Evolutionary conservation across 2,113 vertebrate genomes (phyloP).

Genomic region (Empidonax alnorum): DNA sequence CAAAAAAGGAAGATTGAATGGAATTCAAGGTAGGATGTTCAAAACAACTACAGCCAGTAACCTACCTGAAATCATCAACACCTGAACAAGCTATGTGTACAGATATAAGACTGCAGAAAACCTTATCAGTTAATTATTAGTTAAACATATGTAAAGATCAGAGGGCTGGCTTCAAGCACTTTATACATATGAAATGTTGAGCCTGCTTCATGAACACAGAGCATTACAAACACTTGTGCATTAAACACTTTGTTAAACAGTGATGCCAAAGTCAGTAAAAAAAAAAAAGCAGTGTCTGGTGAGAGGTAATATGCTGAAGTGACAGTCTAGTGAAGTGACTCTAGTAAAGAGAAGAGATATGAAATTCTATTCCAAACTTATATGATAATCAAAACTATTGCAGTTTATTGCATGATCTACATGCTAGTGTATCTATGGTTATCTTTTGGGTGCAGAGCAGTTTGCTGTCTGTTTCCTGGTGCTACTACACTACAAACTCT

Average conservation of each 20-base stretch:
- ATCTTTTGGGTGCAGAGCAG: background rate
- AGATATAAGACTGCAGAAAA: background rate
- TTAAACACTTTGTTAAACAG: background rate
- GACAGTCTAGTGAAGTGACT: background rate
- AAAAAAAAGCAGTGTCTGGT: background rate
- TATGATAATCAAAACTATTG: background rate
- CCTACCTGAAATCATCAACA: background rate
- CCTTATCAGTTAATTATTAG: accelerated
- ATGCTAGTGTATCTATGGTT: background rate
- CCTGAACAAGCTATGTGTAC: background rate
- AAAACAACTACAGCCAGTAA: background rate
- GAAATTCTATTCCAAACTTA: background rate
- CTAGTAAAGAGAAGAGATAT: background rate
- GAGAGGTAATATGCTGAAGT: background rate
- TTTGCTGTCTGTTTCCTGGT: background rate
- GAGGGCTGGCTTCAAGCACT: background rate
- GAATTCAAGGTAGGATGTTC: slow-evolving; percentile 91
- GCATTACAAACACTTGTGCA: background rate
- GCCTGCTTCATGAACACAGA: background rate
- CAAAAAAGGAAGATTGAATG: slow-evolving; percentile 94
- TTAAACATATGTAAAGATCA: background rate
- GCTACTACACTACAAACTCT: background rate
- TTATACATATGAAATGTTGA: background rate
- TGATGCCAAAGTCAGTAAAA: background rate
- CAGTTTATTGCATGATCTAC: background rate